Conservation (phyloP, 2,797 vertebrate genomes). For the Sebastes nivosus region DNA sequence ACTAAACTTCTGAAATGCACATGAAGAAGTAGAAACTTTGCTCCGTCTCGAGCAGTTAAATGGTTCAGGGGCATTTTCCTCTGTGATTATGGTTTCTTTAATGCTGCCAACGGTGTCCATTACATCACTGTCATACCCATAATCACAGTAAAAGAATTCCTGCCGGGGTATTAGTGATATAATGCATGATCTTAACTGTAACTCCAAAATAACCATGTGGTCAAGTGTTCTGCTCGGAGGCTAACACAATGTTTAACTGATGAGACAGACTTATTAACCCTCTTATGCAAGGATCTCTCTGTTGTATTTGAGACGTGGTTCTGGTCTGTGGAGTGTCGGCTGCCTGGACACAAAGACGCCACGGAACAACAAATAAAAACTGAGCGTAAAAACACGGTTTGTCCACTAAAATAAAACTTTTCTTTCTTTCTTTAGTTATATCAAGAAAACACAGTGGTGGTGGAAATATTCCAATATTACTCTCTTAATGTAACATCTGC, state of each 20-base stretch:
- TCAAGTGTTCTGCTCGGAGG: neutral
- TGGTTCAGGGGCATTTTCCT: constrained; percentile 1
- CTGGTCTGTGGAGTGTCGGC: neutral
- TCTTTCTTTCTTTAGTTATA: too few species aligned
- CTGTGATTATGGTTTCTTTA: constrained; percentile 21
- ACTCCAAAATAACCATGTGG: neutral
- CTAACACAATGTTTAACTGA: neutral
- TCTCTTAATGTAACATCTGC: too few species aligned
- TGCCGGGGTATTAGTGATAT: constrained; percentile 13
- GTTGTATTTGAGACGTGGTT: neutral
- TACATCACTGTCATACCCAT: constrained; percentile 14
- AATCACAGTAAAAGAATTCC: constrained; percentile 15
- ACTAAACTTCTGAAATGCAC: neutral
- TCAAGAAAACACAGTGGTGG: neutral
- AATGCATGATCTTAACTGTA: neutral
- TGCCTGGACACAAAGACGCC: too few species aligned
- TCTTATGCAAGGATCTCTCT: fast-evolving
- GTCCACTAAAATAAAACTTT: neutral
- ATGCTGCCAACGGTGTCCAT: constrained; percentile 6
- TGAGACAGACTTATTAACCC: neutral
- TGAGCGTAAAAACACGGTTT: neutral
- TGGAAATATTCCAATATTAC: too few species aligned
- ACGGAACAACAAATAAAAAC: neutral
- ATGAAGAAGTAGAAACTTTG: neutral
- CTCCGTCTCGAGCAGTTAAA: neutral